Conservation (phyloP, 2,888 invertebrate species). For the Osmoderma eremita region DNA sequence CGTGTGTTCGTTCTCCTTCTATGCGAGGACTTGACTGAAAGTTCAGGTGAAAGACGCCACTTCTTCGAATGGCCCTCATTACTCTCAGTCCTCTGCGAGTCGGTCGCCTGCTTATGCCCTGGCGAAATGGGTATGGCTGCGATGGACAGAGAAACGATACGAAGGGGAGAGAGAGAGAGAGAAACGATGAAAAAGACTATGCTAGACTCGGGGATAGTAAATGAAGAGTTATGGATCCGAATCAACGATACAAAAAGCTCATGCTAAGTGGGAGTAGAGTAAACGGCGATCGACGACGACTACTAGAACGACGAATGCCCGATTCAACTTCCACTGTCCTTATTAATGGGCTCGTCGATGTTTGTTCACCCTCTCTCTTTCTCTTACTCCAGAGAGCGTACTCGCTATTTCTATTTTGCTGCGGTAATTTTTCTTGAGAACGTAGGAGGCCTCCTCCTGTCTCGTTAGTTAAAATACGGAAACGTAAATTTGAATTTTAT, state of each 20-base stretch:
- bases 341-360: constrained; percentile 33
- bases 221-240: constrained; percentile 63
- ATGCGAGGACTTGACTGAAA: too few relatives aligned
- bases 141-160: constrained; percentile 13
- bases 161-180: background rate
- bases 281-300: constrained; percentile 11
- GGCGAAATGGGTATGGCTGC: constrained; percentile 51
- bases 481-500: constrained; percentile 34
- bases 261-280: constrained; percentile 55
- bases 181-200: too few relatives aligned
- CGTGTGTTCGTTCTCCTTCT: too few relatives aligned
- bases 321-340: constrained; percentile 33
- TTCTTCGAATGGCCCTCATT: constrained; percentile 60
- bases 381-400: background rate
- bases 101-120: too few relatives aligned
- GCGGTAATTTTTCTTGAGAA: constrained; percentile 27
- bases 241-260: constrained; percentile 57
- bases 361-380: constrained; percentile 7
- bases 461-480: constrained; percentile 27
- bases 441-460: constrained; percentile 19
- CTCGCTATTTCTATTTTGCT: background rate
- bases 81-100: constrained; percentile 59
- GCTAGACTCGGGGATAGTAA: constrained; percentile 56
- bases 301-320: constrained; percentile 11
- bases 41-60: constrained; percentile 47